phyloP scores from a whole-genome alignment of 2,797 vertebrate species.

The Lophotriccus pileatus region DNA sequence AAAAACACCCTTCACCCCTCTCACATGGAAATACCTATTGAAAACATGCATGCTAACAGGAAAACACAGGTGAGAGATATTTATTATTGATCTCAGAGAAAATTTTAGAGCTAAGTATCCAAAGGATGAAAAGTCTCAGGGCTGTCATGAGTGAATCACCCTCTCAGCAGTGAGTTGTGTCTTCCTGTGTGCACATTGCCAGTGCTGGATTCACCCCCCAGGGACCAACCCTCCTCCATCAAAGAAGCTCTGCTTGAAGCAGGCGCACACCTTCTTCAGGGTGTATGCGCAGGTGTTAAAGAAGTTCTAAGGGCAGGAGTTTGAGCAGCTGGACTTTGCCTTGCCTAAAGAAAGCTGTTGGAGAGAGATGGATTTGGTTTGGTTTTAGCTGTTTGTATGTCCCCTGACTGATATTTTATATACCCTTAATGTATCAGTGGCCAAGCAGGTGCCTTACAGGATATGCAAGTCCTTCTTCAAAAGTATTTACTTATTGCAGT shows the following conservation, averaged over 20 bases:
- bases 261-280: neutral
- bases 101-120: neutral
- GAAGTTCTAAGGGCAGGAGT: neutral
- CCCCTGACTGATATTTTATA: neutral
- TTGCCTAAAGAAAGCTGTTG: neutral
- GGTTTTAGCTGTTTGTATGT: neutral
- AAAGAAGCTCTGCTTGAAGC: neutral
- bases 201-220: accelerated
- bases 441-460: neutral
- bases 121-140: neutral
- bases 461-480: neutral
- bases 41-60: neutral
- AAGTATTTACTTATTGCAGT: neutral
- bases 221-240: neutral
- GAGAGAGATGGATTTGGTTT: neutral
- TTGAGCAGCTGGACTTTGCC: neutral
- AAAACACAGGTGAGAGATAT: neutral
- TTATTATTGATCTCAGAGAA: accelerated
- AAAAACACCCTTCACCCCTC: neutral
- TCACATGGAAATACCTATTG: neutral
- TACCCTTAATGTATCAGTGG: neutral
- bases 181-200: accelerated
- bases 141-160: neutral
- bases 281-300: accelerated
- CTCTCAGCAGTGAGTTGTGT: accelerated